Evolutionary conservation across 1,140 invertebrate genomes (phyloP), one percentile per base, ranked within the genome.

Genomic region (Hydropsyche tenuis): DNA sequence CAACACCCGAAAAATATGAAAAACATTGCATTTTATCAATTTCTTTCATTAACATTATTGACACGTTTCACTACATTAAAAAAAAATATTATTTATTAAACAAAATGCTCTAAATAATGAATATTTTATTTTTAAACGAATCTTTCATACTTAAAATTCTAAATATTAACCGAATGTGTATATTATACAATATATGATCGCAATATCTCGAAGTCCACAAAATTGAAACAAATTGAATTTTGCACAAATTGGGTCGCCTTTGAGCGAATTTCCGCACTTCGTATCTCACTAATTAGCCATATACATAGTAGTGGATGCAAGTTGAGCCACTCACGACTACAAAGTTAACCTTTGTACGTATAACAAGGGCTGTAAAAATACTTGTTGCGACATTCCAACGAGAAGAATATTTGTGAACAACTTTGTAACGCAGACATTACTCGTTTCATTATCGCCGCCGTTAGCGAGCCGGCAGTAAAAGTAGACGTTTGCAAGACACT

Each of bases 381-480:
- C 56, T 60, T 60, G 56, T 60, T 60, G 56, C 20, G 56, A 60
- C 56, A 60, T 60, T 60, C 56, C 56, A 4, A 60, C 56, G 11
- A 48, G 30, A 7, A 14, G 56, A 60, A 60, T 60, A 60, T 60
- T 60, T 27, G 56, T n/a, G 56, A 60, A 25, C 56, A 23, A 27
- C 48, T 18, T 53, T 25, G 56, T 60, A 23, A 60, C 11, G n/a
- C n/a, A 22, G 51, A 25, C 56, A 60, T 60, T 23, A 12, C 56
- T 23, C 23, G 56, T 60, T 60, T 60, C 56, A 60, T 60, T 60
- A 60, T 60, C 56, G 22, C 56, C 4, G 2, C 56, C 23, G 56
- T 27, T 27, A 60, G 20, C 7, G 14, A 60, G 7, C 30, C 30
- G 56, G 56, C 2, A 0, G 56, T 18, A 14, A 60, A 25, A 25